These are phyloP conservation scores for Julus scanicus DNA, from an alignment of 2,888 invertebrate species.

Conservation along the genomic window DNA sequence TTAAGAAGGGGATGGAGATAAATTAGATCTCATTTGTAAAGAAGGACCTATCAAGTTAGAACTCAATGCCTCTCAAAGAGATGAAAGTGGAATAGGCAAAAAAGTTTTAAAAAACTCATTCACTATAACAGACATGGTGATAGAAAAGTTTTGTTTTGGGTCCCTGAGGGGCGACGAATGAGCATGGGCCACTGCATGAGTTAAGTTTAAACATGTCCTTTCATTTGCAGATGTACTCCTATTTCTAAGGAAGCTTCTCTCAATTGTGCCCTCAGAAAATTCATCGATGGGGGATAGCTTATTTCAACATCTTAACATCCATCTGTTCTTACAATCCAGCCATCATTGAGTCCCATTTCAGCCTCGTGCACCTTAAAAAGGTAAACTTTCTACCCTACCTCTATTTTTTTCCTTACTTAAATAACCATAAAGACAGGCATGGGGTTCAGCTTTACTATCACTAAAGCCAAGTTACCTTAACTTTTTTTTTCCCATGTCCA, in stretches of 20 bases:
- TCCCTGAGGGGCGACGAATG: neutral
- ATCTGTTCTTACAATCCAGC: no score
- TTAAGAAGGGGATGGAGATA: neutral
- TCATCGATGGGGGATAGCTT: neutral
- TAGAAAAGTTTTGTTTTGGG: neutral
- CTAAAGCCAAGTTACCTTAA: no score
- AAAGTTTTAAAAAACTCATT: neutral
- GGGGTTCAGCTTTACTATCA: no score
- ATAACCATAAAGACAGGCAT: neutral
- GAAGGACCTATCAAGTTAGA: neutral
- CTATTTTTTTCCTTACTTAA: neutral
- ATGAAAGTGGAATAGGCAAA: neutral
- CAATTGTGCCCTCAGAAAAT: no score
- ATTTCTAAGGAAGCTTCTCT: neutral
- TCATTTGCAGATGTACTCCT: neutral
- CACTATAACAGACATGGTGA: no score
- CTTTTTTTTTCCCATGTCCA: no score
- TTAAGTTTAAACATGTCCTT: neutral
- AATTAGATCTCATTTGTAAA: constrained; percentile 11
- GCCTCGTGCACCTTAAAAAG: neutral
- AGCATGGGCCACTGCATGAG: neutral
- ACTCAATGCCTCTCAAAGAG: neutral
- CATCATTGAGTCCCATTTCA: no score
- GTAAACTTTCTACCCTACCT: no score
- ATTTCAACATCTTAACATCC: no score